These are phyloP conservation scores for Herpailurus yagouaroundi DNA, from an alignment of 2,113 vertebrate species.

Conservation along the genomic window DNA sequence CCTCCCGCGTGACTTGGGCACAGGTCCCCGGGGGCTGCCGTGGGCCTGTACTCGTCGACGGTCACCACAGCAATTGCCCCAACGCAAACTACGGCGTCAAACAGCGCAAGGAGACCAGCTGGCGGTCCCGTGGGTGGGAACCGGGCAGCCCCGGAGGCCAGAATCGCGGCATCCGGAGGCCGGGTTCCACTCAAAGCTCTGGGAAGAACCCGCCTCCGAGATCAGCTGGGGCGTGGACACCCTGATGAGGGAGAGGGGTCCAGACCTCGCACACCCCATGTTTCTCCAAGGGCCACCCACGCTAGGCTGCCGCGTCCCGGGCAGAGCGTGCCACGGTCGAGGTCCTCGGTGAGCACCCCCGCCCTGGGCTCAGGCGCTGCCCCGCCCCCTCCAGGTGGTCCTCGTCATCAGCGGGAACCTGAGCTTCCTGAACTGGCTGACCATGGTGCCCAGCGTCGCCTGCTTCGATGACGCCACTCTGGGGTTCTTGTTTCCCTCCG, in stretches of 20 bases:
- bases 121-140: neutral
- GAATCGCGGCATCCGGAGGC: rapidly evolving
- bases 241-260: neutral
- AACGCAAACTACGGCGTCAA: neutral
- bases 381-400: slow-evolving; percentile 82
- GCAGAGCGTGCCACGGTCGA: neutral
- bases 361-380: neutral
- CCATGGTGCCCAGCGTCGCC: slow-evolving; percentile 94
- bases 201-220: neutral
- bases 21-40: neutral
- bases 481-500: slow-evolving; percentile 86
- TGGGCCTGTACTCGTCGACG: no score
- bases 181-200: neutral
- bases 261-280: neutral
- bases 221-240: neutral
- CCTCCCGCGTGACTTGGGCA: neutral
- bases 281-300: neutral
- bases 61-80: neutral
- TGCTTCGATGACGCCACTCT: slow-evolving; percentile 94
- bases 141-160: neutral
- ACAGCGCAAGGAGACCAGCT: neutral
- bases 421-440: slow-evolving; percentile 98
- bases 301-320: neutral
- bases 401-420: slow-evolving; percentile 96
- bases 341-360: no score